Evolutionary conservation across 64 coral and sea anemone species (phyloP).

Genomic region (Stichodactyla mertensii): DNA sequence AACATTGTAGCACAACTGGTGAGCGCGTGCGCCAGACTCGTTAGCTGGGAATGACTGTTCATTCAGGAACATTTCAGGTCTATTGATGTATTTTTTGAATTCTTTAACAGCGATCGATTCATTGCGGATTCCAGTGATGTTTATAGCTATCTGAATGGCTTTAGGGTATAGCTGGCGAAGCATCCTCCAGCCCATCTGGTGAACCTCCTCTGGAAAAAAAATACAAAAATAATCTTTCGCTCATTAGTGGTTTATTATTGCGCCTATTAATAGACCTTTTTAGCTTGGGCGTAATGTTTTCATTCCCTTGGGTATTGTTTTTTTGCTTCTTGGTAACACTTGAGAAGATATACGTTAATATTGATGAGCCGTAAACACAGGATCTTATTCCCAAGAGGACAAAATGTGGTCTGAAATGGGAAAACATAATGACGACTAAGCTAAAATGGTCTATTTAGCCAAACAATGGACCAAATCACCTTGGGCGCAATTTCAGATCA

Average conservation of each 20-base stretch:
- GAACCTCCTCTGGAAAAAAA: constrained; percentile 30
- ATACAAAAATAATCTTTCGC: not conserved
- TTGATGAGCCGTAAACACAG: no score
- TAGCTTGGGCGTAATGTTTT: no score
- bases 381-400: no score
- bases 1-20: constrained; percentile 7
- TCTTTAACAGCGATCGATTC: constrained; percentile 29
- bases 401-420: no score
- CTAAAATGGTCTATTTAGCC: no score
- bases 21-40: constrained; percentile 41
- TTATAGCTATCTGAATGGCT: constrained; percentile 42
- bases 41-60: constrained; percentile 56
- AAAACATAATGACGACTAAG: no score
- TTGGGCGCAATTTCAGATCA: no score
- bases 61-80: constrained; percentile 38
- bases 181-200: constrained; percentile 42
- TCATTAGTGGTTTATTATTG: no score
- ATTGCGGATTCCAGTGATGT: constrained; percentile 37
- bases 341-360: no score
- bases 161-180: constrained; percentile 30
- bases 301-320: no score
- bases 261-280: not conserved
- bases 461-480: no score
- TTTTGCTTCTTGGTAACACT: no score
- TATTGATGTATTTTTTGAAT: constrained; percentile 34